Evolutionary conservation across 2,113 vertebrate genomes (phyloP).

Genomic region (Melanocharis versteri): DNA sequence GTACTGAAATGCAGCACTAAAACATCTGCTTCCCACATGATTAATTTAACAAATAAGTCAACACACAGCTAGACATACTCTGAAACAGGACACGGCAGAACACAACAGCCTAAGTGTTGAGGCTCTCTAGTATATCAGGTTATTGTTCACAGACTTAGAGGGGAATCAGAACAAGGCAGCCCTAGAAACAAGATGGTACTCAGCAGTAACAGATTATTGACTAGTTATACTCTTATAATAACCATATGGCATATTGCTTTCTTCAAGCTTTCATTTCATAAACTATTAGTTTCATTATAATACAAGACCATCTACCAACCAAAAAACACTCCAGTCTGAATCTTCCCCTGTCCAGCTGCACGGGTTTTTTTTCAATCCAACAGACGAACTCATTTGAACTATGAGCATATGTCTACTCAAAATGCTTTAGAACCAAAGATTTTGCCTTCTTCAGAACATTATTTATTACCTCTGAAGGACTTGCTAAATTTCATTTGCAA

Average conservation of each 20-base stretch:
- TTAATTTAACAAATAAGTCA: conserved; percentile 52
- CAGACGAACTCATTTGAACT: neutral
- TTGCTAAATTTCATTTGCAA: neutral
- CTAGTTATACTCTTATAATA: neutral
- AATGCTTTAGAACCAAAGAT: neutral
- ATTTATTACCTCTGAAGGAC: neutral
- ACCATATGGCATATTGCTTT: neutral
- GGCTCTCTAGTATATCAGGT: neutral
- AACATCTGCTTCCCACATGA: conserved; percentile 51
- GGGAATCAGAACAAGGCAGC: neutral
- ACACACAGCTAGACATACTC: neutral
- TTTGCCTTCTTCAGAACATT: neutral
- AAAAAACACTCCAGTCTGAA: neutral
- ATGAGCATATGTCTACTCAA: neutral
- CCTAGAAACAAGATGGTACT: neutral
- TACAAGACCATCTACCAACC: neutral
- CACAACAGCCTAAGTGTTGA: neutral
- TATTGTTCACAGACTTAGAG: neutral
- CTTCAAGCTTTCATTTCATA: neutral
- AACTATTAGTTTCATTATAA: neutral
- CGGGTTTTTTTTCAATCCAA: neutral
- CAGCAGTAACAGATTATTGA: neutral
- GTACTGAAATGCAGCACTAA: neutral
- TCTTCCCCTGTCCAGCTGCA: neutral
- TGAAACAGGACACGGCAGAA: conserved; percentile 4